Base-by-base conservation (phyloP, 2,113 vertebrate genomes). In the Galeopterus variegatus region DNA sequence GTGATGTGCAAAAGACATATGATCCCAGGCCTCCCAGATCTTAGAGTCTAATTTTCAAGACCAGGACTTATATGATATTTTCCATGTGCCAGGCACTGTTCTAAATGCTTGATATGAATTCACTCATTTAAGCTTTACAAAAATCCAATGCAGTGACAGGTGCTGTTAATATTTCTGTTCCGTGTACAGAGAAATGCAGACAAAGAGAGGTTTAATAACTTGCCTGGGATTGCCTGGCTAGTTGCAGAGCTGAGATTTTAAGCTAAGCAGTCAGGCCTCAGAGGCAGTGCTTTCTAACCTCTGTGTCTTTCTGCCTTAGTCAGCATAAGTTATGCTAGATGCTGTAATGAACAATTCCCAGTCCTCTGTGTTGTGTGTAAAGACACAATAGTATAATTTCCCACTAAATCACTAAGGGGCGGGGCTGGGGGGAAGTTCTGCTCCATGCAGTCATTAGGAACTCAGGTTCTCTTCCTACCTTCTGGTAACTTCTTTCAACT, bases 21-120 rank as follows among this genome's bases (percentile, higher is more conserved):
- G 69, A 65, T 26, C 70, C 36, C 19, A 56, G 70, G 1, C 33
- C 12, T 65, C 72, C 10, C 8, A 84, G 36, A 76, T 52, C 79
- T 89, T 19, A 54, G 60, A 88, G 33, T 45, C 73, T 18, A 11
- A 26, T 65, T 81, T 95, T 94, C 60, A 65, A 95, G 96, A 89
- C 19, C 23, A 72, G 0, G 26, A 60, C 6, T 70, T 54, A 45
- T 0, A 1, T 33, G 21, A 26, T 76, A 31, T 93, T 92, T 64
- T 67, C 52, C 45, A 48, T 8, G 8, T 77, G 33, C 24, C 54
- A 81, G 24, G 11, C 4, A 54, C 64, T 83, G 19, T n/a, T 84
- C 17, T 26, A 64, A 94, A 83, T 77, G 54, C 26, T 86, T 50
- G 54, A 77, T 56, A 45, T 45, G 79, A 83, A 50, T 69, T 69